A percentile compares a stretch with the other conserved stretches of the same genome.
phyloP scores from a whole-genome alignment of 1,140 invertebrate species.

The Octopus sinensis region DNA sequence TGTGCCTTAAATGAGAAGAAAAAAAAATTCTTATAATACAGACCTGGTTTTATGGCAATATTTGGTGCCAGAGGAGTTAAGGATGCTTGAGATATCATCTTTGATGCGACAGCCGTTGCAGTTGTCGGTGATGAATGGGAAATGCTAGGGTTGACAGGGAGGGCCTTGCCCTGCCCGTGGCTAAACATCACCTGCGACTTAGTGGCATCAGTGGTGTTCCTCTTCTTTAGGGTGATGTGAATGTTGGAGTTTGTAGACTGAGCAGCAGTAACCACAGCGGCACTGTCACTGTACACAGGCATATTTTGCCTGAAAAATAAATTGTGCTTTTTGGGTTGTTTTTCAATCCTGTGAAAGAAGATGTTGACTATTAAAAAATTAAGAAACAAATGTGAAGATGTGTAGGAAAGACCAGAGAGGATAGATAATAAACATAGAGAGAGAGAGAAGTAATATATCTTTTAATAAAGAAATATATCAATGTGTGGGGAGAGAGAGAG shows the following conservation, averaged over 20 bases:
- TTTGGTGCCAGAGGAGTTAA: neutral
- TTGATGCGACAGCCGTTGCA: neutral
- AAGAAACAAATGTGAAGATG: too few species aligned
- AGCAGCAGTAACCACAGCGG: neutral
- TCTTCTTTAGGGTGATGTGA: neutral
- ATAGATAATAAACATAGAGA: too few species aligned
- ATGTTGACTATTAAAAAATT: neutral
- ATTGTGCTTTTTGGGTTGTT: slow-evolving; percentile 11
- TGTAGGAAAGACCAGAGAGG: too few species aligned
- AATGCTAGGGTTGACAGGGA: neutral
- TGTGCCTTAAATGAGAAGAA: neutral
- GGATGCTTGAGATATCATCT: neutral
- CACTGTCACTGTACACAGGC: neutral
- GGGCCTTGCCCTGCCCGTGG: neutral
- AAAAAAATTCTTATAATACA: neutral
- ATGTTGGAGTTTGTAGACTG: neutral
- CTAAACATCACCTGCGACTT: neutral
- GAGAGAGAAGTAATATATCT: too few species aligned
- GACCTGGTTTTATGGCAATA: neutral
- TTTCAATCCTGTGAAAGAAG: neutral
- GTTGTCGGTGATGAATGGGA: slow-evolving; percentile 1
- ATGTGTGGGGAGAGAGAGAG: too few species aligned
- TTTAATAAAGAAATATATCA: too few species aligned
- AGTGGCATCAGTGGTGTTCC: neutral
- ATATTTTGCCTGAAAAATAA: neutral